Evolutionary conservation across 2,797 vertebrate species (phyloP), one percentile per base, ranked within the genome.

Genomic region (Ctenopoma multispine): DNA sequence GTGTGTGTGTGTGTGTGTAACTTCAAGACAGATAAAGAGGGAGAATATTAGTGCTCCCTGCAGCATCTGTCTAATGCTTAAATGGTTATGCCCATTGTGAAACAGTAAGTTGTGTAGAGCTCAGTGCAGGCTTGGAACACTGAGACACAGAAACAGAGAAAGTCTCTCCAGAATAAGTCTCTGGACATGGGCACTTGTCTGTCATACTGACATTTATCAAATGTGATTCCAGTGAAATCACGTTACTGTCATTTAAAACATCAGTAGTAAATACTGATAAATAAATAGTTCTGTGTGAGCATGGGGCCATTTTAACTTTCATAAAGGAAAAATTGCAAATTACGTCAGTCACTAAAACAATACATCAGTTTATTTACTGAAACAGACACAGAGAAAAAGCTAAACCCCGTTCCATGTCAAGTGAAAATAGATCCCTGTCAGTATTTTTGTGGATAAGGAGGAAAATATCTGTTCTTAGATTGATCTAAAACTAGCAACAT

Each of bases 41-140:
- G 50, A 73, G 79, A 82, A 81, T 83, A 75, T 83, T 57, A 72
- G 69, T 79, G 76, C 81, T 85, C 83, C 69, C 47, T 61, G 69
- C 68, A 55, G 64, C 66, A 76, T 76, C 78, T 60, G 57, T 87
- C 76, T 90, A 82, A 87, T 81, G 78, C 38, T 84, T 83, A 83
- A 80, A 84, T 84, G 85, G 61, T 73, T 72, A 75, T 31, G 59
- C 38, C 58, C 77, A 71, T 75, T 75, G 67, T 79, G 74, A 69
- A 74, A 79, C 61, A 68, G 57, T 62, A 44, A 81, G 67, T 79
- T 20, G 59, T 63, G 71, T 5, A 20, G 47, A 0, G 2, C 17
- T 59, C 50, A 12, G 21, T 20, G 31, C 29, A 44, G 57, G 56
- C 20, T 51, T 63, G 46, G 50, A 70, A 72, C 34, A 48, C 63